Base-by-base conservation (phyloP, 1,140 invertebrate species). In the Helicoverpa zea region DNA sequence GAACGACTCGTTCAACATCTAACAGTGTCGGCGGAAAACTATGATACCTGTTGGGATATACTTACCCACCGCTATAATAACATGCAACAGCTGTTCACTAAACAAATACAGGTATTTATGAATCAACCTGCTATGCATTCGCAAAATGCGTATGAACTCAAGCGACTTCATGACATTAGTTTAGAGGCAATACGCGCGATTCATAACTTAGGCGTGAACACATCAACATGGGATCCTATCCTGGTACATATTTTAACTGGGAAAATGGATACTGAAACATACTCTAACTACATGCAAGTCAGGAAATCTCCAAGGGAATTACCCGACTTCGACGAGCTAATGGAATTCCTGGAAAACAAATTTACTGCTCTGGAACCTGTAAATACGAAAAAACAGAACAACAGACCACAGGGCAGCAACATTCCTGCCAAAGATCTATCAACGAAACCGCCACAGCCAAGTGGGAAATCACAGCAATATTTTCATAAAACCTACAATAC, bases 151-250 rank as follows among this genome's bases (percentile, higher is more conserved):
- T 43, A 43, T 43, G 35, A 43, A 43, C 35, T 43, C 35, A 43
- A 43, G 4, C 70, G 35, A n/a, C 61, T 83, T 14, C 74, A 75
- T 61, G 79, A 82, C 54, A 78, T 61, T 7, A 77, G 64, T 11
- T 56, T 49, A 11, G 83, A 82, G 51, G 66, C 77, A 16, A 82
- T 84, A n/a, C 77, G 80, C 54, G 61, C 64, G 9, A 81, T 84
- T 3, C 52, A 81, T 68, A 84, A 80, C 29, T 72, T 84, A 18
- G 80, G 80, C 4, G 74, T 84, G 4, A 73, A 84, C 58, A 84
- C 76, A n/a, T 59, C 58, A 59, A 59, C n/a, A 7, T 11, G 16
- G 35, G 35, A 43, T 43, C 35, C 35, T 9, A 43, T 43, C 5
- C 35, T 43, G 35, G 35, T 18, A 59, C 18, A 59, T 18, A 59